Base-by-base conservation (phyloP, 2,113 vertebrate species). In the Corythornis cristatus region DNA sequence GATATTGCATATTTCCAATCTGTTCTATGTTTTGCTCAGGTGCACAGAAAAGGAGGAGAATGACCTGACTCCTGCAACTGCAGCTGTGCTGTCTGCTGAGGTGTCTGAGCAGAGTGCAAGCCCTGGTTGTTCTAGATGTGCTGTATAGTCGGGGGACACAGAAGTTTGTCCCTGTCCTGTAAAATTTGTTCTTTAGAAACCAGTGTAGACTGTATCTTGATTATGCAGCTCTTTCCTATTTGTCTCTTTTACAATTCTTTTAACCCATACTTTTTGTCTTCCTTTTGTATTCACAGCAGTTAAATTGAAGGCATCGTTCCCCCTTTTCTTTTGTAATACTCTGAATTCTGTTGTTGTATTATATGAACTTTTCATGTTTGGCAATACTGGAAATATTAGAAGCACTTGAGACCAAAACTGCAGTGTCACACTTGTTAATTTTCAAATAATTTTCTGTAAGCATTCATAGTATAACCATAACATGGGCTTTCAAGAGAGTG, bases 61-160 rank as follows among this genome's bases (percentile, higher is more conserved):
- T 23, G 84, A 18, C 46, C 83, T 57, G 88, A 66, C 66, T 84
- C 20, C 58, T 76, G 64, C 53, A 42, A 2, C 12, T 21, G 66
- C 62, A 83, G 73, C 70, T 46, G 53, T 33, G 92, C 0, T 12
- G 23, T 43, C 28, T 26, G 12, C 48, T 6, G 45, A 1, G 54
- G 82, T 9, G 3, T 15, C 9, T 10, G 72, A 11, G 2, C 6
- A 12, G 65, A 19, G 61, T 37, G 40, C 75, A 19, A 68, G 43
- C 28, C 21, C 42, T 9, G 5, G 2, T 16, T n/a, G 37, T 46
- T 54, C 54, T 21, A 0, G 0, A 37, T 37, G 29, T 57, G 45
- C 50, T 64, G 74, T 62, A 5, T 12, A 1, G 3, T 5, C 9
- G 2, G 40, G 31, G 57, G 28, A 16, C 11, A 5, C 25, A 5